A percentile compares a stretch with the other conserved stretches of the same genome.
These are phyloP conservation scores for Cephalotes varians DNA, from an alignment of 2,888 invertebrate genomes.

Conservation along the genomic window DNA sequence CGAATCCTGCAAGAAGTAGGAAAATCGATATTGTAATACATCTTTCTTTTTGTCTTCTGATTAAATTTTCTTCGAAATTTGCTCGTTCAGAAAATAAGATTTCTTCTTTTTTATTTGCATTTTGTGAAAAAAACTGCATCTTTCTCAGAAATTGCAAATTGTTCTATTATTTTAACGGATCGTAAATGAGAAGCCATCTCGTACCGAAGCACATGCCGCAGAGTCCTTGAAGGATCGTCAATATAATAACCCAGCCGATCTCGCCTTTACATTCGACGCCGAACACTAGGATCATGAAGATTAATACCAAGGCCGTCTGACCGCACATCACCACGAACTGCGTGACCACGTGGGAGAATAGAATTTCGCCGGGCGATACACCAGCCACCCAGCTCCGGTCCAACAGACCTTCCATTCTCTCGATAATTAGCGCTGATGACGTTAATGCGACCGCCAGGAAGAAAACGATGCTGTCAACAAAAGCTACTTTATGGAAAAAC, in stretches of 20 bases:
- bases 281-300: conserved; percentile 96
- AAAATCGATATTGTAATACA: background rate
- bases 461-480: conserved; percentile 93
- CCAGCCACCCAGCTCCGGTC: conserved; percentile 98
- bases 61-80: too few relatives aligned
- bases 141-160: background rate
- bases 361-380: conserved; percentile 95
- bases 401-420: conserved; percentile 95
- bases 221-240: conserved; percentile 95
- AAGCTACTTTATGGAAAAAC: conserved; percentile 4
- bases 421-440: conserved; percentile 96
- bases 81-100: background rate
- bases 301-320: conserved; percentile 95
- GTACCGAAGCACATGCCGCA: conserved; percentile 98
- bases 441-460: conserved; percentile 98
- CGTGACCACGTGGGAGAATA: conserved; percentile 97
- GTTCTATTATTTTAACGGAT: conserved; percentile 3
- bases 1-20: conserved; percentile 88
- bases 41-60: background rate
- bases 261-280: conserved; percentile 96
- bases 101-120: background rate
- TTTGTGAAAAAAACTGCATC: background rate
- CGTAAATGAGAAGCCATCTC: background rate
- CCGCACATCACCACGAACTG: conserved; percentile 98
- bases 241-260: conserved; percentile 92